phyloP scores from a whole-genome alignment of 2,888 invertebrate species.

The Xanthorhoe spadicearia region DNA sequence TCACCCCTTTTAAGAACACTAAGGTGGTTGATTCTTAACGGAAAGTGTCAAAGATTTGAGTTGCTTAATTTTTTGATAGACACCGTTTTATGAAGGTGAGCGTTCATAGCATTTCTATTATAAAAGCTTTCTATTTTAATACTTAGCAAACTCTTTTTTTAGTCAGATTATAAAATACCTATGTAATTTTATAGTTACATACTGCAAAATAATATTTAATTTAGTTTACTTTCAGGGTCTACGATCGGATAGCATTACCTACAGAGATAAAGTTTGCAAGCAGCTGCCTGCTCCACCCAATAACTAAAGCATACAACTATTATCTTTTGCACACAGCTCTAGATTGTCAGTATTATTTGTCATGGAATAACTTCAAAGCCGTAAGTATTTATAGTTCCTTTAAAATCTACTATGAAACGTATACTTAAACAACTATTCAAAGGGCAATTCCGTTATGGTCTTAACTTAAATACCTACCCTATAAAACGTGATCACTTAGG shows the following conservation, averaged over 20 bases:
- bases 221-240: not conserved
- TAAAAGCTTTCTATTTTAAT: no score
- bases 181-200: no score
- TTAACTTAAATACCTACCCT: no score
- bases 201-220: not conserved
- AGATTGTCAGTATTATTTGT: slow-evolving; percentile 28
- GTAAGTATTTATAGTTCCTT: not conserved
- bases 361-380: slow-evolving; percentile 1
- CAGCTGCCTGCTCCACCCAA: not conserved
- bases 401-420: no score
- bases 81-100: not conserved
- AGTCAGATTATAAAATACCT: no score
- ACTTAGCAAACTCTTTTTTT: no score
- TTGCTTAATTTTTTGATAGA: not conserved
- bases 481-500: no score
- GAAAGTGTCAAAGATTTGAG: no score
- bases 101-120: no score
- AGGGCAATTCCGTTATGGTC: no score
- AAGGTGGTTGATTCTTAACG: not conserved
- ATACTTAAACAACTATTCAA: no score
- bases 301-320: slow-evolving; percentile 2
- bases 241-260: not conserved
- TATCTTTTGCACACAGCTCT: slow-evolving; percentile 29
- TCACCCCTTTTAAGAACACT: not conserved
- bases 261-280: not conserved